phyloP scores from a whole-genome alignment of 2,888 invertebrate genomes.

The Harpagoxenus sublaevis region DNA sequence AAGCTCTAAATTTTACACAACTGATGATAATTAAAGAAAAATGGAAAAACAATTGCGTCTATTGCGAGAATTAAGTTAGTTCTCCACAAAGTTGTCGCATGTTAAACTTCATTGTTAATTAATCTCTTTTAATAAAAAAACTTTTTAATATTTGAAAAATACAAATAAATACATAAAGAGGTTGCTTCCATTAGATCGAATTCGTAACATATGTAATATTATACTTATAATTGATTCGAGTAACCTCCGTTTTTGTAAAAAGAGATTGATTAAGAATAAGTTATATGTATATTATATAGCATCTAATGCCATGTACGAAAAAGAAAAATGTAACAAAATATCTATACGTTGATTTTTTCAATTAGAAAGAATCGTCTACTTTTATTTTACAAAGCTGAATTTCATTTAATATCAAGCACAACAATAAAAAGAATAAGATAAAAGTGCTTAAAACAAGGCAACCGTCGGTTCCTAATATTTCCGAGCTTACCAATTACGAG shows the following conservation, averaged over 20 bases:
- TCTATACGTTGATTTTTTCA: neutral
- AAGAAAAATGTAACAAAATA: constrained; percentile 2
- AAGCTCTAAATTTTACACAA: constrained; percentile 8
- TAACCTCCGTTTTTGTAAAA: neutral
- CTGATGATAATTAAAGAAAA: constrained; percentile 4
- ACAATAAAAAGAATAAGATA: neutral
- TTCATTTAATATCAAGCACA: neutral
- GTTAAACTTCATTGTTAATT: neutral
- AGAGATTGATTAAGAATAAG: neutral
- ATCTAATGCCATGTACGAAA: neutral
- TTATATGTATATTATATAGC: neutral
- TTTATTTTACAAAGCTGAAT: neutral
- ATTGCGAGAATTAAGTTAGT: neutral
- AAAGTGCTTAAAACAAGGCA: neutral
- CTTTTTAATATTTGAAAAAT: neutral
- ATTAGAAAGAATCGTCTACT: neutral
- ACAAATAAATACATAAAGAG: neutral
- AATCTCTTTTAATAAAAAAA: neutral
- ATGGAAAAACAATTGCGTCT: neutral
- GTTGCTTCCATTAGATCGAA: neutral
- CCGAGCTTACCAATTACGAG: constrained; percentile 41
- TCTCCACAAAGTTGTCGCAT: neutral
- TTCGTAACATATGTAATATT: neutral
- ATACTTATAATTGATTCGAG: neutral
- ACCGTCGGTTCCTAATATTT: constrained; percentile 21